A percentile compares a stretch with the other conserved stretches of the same genome.
Evolutionary conservation across 2,888 invertebrate genomes (phyloP).

Genomic region (Conops quadrifasciatus): DNA sequence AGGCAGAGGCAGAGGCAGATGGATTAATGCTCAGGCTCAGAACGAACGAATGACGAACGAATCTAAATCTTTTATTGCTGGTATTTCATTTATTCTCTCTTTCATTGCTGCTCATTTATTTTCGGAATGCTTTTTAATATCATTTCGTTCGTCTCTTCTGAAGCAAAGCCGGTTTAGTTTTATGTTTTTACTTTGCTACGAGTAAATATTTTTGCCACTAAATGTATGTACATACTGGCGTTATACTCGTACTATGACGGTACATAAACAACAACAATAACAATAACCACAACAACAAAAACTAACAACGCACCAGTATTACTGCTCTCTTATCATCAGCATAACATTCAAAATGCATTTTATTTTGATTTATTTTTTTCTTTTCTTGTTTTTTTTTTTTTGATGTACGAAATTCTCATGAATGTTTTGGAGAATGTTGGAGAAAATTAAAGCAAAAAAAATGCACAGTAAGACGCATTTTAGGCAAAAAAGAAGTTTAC

Average conservation of each 20-base stretch:
- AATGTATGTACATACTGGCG: too few relatives aligned
- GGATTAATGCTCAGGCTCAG: background rate
- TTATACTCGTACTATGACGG: slow-evolving; percentile 8
- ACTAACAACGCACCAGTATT: slow-evolving; percentile 21
- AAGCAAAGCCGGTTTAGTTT: background rate
- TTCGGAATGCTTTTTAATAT: background rate
- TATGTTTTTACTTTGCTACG: slow-evolving; percentile 2
- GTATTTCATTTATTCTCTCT: too few relatives aligned
- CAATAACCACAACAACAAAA: slow-evolving; percentile 16
- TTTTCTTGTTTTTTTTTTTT: background rate
- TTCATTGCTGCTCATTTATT: background rate
- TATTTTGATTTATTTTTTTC: slow-evolving; percentile 40
- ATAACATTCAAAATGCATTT: slow-evolving; percentile 42
- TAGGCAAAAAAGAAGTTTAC: slow-evolving; percentile 33
- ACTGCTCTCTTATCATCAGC: slow-evolving; percentile 41
- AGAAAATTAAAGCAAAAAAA: background rate
- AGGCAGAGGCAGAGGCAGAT: background rate
- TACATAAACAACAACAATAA: background rate
- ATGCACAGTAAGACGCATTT: background rate
- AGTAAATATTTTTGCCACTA: too few relatives aligned
- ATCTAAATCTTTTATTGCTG: background rate
- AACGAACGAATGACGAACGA: background rate
- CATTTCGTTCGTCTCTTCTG: background rate
- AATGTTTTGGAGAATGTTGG: too few relatives aligned
- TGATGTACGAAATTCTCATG: background rate